Evolutionary conservation across 2,113 vertebrate genomes (phyloP), one percentile per base, ranked within the genome.

Genomic region (Chascanopsetta lugubris): DNA sequence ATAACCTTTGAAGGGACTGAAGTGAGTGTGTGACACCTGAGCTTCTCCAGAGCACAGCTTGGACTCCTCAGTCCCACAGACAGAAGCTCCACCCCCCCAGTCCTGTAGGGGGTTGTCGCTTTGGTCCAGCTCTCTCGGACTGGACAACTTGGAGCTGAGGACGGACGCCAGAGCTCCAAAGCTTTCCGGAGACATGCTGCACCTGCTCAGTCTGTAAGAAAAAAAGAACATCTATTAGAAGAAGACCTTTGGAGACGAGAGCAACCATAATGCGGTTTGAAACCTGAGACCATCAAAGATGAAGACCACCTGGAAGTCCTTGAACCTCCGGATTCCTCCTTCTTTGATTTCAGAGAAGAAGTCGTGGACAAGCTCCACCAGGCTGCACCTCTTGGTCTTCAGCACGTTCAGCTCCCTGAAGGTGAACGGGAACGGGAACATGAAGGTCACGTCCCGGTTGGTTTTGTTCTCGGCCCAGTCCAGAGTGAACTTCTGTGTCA

Each of bases 1-100:
- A n/a, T n/a, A n/a, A n/a, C n/a, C n/a, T n/a, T n/a, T n/a, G n/a
- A n/a, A n/a, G n/a, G n/a, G n/a, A n/a, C n/a, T n/a, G n/a, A n/a
- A n/a, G n/a, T n/a, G n/a, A n/a, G n/a, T n/a, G n/a, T n/a, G n/a
- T n/a, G n/a, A n/a, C n/a, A 49, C 47, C 24, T 26, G 12, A 49
- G 47, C 25, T 22, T 62, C 6, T 73, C 30, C 21, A 77, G 70
- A 8, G 6, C 50, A 15, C 69, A 73, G 6, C 21, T 22, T 30
- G 40, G 61, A 20, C 61, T 22, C 21, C 40, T 8, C 20, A 40
- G 24, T 38, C 59, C 56, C 17, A 8, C 12, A 15, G 59, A 61
- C 18, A 82, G 43, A 13, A 73, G 8, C 18, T 56, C 32, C 22
- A 25, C n/a, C 4, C 25, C 54, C 54, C 1, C 32, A 40, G 13